Conservation (phyloP, 2,888 invertebrate genomes). For the Nysson spinosus region DNA sequence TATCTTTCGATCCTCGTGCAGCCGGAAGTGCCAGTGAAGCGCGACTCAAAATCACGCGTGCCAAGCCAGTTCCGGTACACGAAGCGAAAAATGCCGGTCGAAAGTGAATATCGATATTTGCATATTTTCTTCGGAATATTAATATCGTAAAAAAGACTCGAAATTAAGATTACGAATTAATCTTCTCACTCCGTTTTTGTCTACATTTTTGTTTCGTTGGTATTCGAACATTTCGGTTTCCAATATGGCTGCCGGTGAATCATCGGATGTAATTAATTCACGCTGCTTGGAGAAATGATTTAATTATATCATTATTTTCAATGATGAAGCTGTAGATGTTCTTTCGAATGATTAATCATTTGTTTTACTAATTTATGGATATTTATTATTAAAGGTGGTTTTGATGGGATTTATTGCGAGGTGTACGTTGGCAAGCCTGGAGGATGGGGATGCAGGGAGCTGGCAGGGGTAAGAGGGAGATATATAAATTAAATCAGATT, state of each 20-base stretch:
- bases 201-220: too few species aligned
- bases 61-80: conserved; percentile 6
- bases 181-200: too few species aligned
- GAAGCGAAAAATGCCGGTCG: conserved; percentile 37
- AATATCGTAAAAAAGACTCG: too few species aligned
- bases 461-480: conserved; percentile 68
- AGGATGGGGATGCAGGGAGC: conserved; percentile 33
- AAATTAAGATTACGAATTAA: too few species aligned
- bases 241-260: too few species aligned
- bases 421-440: conserved; percentile 47
- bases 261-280: too few species aligned
- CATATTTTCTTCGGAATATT: conserved; percentile 18
- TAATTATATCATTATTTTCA: too few species aligned
- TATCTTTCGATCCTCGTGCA: too few species aligned
- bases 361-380: background rate
- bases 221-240: too few species aligned
- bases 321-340: too few species aligned
- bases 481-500: background rate
- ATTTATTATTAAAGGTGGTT: conserved; percentile 53
- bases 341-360: too few species aligned
- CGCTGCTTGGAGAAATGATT: too few species aligned
- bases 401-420: conserved; percentile 50
- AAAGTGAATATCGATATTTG: conserved; percentile 37
- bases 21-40: conserved; percentile 9
- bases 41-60: background rate